phyloP scores from a whole-genome alignment of 2,797 vertebrate genomes.

The Pangasius macronema region DNA sequence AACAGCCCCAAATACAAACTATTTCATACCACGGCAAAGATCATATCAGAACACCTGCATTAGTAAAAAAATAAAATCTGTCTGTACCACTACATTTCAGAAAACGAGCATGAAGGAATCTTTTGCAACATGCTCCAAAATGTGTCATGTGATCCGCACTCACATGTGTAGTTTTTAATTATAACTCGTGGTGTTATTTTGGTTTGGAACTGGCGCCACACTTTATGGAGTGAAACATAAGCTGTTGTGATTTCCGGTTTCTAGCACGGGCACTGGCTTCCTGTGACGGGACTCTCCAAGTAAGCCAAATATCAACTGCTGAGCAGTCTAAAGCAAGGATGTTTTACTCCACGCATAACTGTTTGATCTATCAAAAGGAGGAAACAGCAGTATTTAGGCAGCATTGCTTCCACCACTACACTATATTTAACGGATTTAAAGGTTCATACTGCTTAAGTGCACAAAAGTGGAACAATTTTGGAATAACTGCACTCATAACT shows the following conservation, averaged over 20 bases:
- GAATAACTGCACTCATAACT: not conserved
- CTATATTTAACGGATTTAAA: not conserved
- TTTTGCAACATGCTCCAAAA: not conserved
- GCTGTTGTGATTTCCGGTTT: conserved; percentile 38
- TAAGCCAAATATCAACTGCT: not conserved
- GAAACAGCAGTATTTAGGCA: not conserved
- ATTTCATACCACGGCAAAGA: not conserved
- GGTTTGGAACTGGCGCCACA: conserved; percentile 38
- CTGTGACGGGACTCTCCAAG: not conserved
- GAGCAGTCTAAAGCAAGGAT: not conserved
- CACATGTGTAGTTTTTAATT: conserved; percentile 39
- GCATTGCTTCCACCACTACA: not conserved
- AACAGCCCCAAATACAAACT: not conserved
- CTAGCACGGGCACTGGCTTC: not conserved
- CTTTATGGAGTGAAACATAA: conserved; percentile 41
- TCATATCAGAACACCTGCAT: not conserved
- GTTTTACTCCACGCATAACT: not conserved
- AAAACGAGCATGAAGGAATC: not conserved
- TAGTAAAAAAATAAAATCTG: not conserved
- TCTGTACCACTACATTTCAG: not conserved
- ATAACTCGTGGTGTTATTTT: conserved; percentile 39
- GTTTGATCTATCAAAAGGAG: not conserved
- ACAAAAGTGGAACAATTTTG: not conserved
- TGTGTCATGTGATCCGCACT: conserved; percentile 25
- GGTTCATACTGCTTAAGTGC: not conserved